Conservation (phyloP, 2,797 vertebrate species). For the Chloroceryle amazona region DNA sequence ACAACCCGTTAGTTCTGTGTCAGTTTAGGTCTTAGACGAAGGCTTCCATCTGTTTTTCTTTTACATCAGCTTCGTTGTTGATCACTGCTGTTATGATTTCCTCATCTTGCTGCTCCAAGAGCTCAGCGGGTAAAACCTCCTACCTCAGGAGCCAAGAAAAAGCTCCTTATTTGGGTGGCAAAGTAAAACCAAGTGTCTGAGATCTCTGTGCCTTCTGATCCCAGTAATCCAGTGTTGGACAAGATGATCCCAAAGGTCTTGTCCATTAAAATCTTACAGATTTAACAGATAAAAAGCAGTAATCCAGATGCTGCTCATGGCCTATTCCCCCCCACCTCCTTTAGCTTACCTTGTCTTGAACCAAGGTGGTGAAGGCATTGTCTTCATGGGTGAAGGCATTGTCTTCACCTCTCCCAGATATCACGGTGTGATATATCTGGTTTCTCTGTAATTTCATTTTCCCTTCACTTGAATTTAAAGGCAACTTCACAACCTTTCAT, state of each 20-base stretch:
- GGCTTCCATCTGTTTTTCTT: conserved; percentile 1
- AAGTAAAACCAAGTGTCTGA: background rate
- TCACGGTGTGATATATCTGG: accelerated
- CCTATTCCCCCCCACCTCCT: background rate
- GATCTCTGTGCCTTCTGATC: background rate
- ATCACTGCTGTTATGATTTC: background rate
- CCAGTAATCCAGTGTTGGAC: background rate
- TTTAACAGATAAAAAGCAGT: background rate
- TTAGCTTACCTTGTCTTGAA: background rate
- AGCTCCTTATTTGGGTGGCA: conserved; percentile 16
- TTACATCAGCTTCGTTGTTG: background rate
- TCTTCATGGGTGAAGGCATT: background rate
- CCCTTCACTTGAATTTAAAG: background rate
- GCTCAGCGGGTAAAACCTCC: conserved; percentile 12
- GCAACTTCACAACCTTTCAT: background rate
- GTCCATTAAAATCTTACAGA: background rate
- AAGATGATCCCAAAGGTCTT: background rate
- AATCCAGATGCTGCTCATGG: background rate
- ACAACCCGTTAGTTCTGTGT: background rate
- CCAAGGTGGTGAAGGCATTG: background rate
- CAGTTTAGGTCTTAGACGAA: background rate
- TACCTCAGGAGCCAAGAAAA: background rate
- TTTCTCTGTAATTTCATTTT: background rate
- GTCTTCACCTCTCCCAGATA: background rate
- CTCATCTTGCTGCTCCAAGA: background rate